Base-by-base conservation (phyloP, 2,797 vertebrate species). In the Acanthopagrus latus region DNA sequence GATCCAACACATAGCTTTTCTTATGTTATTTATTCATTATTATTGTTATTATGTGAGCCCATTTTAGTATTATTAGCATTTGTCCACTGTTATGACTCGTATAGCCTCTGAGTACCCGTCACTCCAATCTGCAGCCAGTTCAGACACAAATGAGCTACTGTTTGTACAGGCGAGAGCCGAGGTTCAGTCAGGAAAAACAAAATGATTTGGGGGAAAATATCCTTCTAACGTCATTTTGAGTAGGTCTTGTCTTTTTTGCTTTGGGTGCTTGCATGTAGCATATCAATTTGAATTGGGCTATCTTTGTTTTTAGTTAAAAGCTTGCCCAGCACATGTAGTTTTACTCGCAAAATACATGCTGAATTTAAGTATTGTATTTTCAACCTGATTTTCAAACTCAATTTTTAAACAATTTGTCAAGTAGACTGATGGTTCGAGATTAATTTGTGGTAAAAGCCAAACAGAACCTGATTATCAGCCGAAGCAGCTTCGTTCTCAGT, bases 391-490 rank as follows among this genome's bases (percentile, higher is more conserved):
- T 52, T 33, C 38, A 41, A 23, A 56, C 7, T 29, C 5, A 17
- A 13, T 80, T 60, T 74, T 64, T 65, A 51, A 70, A 68, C 27
- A 74, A 60, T 59, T 60, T 63, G 38, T 74, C 27, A 68, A 23
- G 25, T 20, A 70, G 60, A 55, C 55, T 21, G 29, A 74, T 70
- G 50, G 52, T 64, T 77, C 25, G 62, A 72, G 41, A 86, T 70
- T 76, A n/a, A 80, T 66, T 71, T 83, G 75, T 17, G 21, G 29
- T 76, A 44, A 56, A 78, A 70, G 56, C 78, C 12, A 41, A 81
- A 71, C 25, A 63, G 56, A 81, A 88, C 81, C 41, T 29, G 21
- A 80, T 89, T 80, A 78, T 66, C 43, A 84, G 71, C 47, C 44
- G 41, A 46, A 74, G 78, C 7, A 21, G 43, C 60, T 33, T 18